A percentile compares a stretch with the other conserved stretches of the same genome.
phyloP scores from a whole-genome alignment of 2,113 vertebrate genomes.

The Mola mola region DNA sequence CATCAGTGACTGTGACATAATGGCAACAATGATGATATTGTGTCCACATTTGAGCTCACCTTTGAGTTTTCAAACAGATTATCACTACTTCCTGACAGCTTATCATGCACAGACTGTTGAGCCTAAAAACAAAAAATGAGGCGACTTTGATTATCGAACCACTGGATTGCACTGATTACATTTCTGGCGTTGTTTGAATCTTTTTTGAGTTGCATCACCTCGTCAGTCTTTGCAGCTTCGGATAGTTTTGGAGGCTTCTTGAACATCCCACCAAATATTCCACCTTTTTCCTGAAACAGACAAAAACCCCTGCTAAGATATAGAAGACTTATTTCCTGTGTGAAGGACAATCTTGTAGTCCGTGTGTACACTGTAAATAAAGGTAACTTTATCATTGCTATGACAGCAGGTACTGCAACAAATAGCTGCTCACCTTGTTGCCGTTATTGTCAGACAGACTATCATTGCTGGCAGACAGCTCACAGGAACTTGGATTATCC shows the following conservation, averaged over 20 bases:
- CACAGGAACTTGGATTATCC: constrained; percentile 33
- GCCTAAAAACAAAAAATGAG: constrained; percentile 25
- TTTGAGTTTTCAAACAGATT: constrained; percentile 43
- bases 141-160: background rate
- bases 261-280: constrained; percentile 57
- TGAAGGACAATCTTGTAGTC: background rate
- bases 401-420: no score
- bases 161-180: accelerated
- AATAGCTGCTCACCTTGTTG: constrained; percentile 52
- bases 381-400: background rate
- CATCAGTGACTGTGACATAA: background rate
- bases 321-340: background rate
- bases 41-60: constrained; percentile 22
- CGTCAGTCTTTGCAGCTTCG: constrained; percentile 25
- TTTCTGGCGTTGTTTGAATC: background rate
- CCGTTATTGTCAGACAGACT: constrained; percentile 57
- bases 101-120: background rate
- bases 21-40: background rate
- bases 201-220: constrained; percentile 16
- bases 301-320: background rate
- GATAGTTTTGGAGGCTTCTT: constrained; percentile 53
- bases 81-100: constrained; percentile 35
- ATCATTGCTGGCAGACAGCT: constrained; percentile 65
- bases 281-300: constrained; percentile 56
- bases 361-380: background rate